Conservation (phyloP, 2,113 vertebrate genomes). For the Sphyrna mokarran region DNA sequence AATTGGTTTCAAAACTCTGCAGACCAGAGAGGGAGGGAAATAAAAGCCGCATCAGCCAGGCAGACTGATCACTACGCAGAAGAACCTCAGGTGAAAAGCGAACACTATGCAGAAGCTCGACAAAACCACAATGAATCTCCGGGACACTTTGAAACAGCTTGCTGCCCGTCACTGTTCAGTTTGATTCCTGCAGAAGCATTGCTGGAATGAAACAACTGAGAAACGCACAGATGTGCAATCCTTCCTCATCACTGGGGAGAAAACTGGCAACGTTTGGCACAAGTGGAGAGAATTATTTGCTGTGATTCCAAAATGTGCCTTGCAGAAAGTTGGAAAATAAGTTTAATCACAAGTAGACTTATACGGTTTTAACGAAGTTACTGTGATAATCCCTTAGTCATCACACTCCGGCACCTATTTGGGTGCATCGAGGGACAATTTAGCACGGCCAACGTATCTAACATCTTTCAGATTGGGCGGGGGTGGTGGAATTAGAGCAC, state of each 20-base stretch:
- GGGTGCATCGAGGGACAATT: too few species aligned
- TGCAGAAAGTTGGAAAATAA: background rate
- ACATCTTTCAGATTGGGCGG: too few species aligned
- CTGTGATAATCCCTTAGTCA: too few species aligned
- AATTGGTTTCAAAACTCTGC: background rate
- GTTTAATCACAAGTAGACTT: too few species aligned
- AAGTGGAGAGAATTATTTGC: background rate
- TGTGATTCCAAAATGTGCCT: background rate
- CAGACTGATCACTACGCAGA: background rate
- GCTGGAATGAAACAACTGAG: background rate
- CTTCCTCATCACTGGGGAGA: background rate
- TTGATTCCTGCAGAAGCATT: background rate
- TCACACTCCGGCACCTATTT: too few species aligned
- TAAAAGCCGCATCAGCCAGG: background rate
- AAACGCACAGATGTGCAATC: background rate
- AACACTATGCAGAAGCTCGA: background rate
- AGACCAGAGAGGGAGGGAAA: background rate
- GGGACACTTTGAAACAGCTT: background rate
- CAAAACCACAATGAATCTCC: background rate
- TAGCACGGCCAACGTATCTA: too few species aligned
- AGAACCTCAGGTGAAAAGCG: background rate
- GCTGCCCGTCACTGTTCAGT: background rate
- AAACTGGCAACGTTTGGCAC: background rate
- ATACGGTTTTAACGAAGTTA: too few species aligned
- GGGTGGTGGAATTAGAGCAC: too few species aligned